Conservation (phyloP, 2,113 vertebrate species). For the Columba livia region DNA sequence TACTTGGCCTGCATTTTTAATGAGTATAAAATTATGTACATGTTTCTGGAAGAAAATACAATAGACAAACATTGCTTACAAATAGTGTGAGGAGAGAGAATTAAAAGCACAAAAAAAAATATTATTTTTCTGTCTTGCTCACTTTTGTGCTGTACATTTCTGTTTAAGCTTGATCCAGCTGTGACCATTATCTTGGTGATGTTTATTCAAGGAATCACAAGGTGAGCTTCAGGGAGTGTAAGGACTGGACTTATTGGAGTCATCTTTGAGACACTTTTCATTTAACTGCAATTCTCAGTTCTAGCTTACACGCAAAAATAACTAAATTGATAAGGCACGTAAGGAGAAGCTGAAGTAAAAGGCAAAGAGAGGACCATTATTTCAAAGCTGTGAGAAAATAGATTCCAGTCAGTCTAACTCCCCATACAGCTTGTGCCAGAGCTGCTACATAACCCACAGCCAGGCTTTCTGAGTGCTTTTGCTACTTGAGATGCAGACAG, state of each 20-base stretch:
- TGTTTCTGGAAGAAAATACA: neutral
- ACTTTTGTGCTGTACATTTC: neutral
- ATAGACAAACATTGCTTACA: neutral
- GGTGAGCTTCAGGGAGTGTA: neutral
- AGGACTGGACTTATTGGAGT: neutral
- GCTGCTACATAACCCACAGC: neutral
- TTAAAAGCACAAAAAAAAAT: neutral
- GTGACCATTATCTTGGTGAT: neutral
- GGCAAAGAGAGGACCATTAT: neutral
- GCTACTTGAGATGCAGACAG: neutral
- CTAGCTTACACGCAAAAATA: neutral
- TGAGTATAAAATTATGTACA: rapidly evolving
- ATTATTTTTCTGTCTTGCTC: neutral
- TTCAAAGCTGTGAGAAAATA: neutral
- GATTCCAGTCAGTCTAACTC: neutral
- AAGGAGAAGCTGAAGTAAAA: neutral
- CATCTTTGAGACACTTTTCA: neutral
- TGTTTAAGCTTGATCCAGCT: neutral
- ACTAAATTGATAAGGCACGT: neutral
- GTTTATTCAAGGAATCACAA: neutral
- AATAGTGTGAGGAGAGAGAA: neutral
- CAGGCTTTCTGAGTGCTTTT: neutral
- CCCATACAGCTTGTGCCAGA: neutral
- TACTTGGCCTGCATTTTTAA: neutral
- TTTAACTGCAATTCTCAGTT: neutral